phyloP scores from a whole-genome alignment of 2,888 invertebrate genomes.

The Oasisia sp. region DNA sequence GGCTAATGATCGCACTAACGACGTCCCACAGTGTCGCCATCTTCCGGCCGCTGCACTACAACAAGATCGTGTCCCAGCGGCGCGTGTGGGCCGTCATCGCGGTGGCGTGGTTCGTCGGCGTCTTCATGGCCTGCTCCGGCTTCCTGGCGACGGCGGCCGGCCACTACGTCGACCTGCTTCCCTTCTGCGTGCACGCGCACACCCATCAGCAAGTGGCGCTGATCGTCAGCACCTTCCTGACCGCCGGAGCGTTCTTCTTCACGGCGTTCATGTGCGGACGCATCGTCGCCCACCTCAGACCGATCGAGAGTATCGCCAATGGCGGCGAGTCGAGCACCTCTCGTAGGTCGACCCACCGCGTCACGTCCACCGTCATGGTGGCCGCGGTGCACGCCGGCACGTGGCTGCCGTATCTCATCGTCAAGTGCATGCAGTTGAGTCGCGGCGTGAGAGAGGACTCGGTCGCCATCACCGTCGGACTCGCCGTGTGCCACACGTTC shows the following conservation, averaged over 20 bases:
- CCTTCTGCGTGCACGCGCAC: constrained; percentile 37
- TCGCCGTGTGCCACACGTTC: constrained; percentile 32
- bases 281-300: constrained; percentile 35
- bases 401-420: constrained; percentile 37
- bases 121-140: constrained; percentile 37
- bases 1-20: constrained; percentile 35
- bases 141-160: constrained; percentile 33
- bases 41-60: constrained; percentile 43
- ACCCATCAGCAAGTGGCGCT: constrained; percentile 33
- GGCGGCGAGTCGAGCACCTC: constrained; percentile 18
- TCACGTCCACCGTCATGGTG: constrained; percentile 36
- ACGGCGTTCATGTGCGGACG: constrained; percentile 34
- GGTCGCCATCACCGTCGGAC: constrained; percentile 26
- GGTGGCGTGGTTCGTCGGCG: constrained; percentile 36
- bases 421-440: constrained; percentile 28
- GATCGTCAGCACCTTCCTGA: constrained; percentile 28
- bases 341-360: constrained; percentile 34
- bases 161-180: constrained; percentile 31
- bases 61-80: constrained; percentile 32
- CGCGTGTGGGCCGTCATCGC: constrained; percentile 37
- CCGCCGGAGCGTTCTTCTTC: constrained; percentile 29
- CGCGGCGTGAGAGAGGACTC: background rate
- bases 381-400: constrained; percentile 23
- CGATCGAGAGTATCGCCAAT: constrained; percentile 30
- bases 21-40: constrained; percentile 37